phyloP scores from a whole-genome alignment of 92 coral and sea anemone genomes.

The Muricea muricata region DNA sequence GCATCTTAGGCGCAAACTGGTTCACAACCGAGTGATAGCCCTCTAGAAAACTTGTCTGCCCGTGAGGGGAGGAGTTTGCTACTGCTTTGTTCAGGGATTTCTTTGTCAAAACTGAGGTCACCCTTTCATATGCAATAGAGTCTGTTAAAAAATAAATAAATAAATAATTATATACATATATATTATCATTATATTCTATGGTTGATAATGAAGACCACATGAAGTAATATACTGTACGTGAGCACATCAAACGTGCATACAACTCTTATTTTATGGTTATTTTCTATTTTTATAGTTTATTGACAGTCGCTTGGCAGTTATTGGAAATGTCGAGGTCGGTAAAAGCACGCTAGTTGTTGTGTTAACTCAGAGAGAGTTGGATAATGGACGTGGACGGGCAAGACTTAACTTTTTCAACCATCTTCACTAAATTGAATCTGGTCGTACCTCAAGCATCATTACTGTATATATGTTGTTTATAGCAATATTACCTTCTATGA shows the following conservation, averaged over 20 bases:
- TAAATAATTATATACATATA: no score
- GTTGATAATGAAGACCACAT: neutral
- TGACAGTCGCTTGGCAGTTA: slow-evolving; percentile 94
- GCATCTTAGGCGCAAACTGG: slow-evolving; percentile 80
- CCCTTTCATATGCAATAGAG: slow-evolving; percentile 67
- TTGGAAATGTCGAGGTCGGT: slow-evolving; percentile 98
- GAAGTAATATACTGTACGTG: no score
- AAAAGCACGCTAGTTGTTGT: slow-evolving; percentile 95
- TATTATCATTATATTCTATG: no score
- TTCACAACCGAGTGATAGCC: slow-evolving; percentile 74
- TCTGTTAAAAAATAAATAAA: slow-evolving; percentile 13
- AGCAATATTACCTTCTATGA: slow-evolving; percentile 62
- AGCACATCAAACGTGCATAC: no score
- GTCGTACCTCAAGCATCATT: slow-evolving; percentile 96
- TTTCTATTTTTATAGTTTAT: slow-evolving; percentile 73
- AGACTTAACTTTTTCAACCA: slow-evolving; percentile 91
- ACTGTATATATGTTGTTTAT: neutral
- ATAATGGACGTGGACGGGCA: slow-evolving; percentile 98
- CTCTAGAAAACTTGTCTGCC: slow-evolving; percentile 74
- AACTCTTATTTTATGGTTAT: no score
- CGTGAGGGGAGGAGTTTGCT: slow-evolving; percentile 65
- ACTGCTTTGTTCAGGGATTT: slow-evolving; percentile 59
- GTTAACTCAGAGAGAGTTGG: slow-evolving; percentile 90
- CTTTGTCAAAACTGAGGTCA: slow-evolving; percentile 53
- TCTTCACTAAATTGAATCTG: slow-evolving; percentile 95